Percentiles rank a stretch among this genome's conserved stretches.
Evolutionary conservation across 2,888 invertebrate genomes (phyloP).

Genomic region (Subacronicta megacephala): DNA sequence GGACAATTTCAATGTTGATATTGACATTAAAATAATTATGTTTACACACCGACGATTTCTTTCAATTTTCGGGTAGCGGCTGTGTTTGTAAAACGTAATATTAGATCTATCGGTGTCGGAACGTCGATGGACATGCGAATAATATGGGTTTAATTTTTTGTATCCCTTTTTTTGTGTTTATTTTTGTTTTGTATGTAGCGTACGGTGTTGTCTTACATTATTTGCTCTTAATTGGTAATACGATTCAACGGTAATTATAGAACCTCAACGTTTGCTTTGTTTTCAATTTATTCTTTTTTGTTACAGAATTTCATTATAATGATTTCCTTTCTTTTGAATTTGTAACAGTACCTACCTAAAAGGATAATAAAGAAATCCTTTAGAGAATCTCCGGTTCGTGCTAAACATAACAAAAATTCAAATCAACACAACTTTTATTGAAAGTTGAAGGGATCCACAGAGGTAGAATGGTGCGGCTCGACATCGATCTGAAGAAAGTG

Average conservation of each 20-base stretch:
- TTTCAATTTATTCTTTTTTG: conserved; percentile 8
- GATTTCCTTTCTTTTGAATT: conserved; percentile 23
- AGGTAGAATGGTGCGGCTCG: conserved; percentile 45
- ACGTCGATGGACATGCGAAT: conserved; percentile 22
- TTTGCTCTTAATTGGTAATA: conserved; percentile 36
- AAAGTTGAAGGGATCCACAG: conserved; percentile 44
- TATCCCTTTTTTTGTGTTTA: conserved; percentile 11
- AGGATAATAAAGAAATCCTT: conserved; percentile 26
- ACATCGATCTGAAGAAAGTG: conserved; percentile 48
- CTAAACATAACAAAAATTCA: conserved; percentile 47
- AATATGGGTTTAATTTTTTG: conserved; percentile 6
- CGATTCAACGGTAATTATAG: conserved; percentile 10
- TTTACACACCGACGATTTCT: conserved; percentile 64
- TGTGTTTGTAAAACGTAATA: conserved; percentile 35
- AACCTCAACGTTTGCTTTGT: conserved; percentile 24
- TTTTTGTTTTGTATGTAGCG: conserved; percentile 8
- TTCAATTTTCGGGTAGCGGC: conserved; percentile 45
- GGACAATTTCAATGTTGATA: conserved; percentile 80
- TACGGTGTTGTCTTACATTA: conserved; percentile 16
- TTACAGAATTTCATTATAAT: conserved; percentile 11
- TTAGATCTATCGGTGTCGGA: conserved; percentile 23
- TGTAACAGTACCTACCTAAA: conserved; percentile 9
- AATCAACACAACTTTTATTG: conserved; percentile 49
- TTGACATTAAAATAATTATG: conserved; percentile 81
- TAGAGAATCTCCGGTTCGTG: conserved; percentile 24